Conservation (phyloP, 2,888 invertebrate genomes). For the Eretmocerus hayati region DNA sequence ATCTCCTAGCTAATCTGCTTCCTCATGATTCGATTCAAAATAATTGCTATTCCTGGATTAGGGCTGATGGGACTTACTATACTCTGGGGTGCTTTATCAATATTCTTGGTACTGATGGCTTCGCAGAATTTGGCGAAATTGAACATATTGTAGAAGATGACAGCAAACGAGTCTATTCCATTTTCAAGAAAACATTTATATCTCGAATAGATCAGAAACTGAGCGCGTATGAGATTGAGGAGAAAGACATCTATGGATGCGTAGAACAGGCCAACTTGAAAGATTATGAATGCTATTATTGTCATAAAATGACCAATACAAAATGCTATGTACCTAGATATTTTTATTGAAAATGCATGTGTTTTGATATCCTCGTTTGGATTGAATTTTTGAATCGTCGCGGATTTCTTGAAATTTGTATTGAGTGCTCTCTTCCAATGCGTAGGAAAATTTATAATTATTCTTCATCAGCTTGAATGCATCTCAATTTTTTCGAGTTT, state of each 20-base stretch:
- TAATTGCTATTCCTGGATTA: background rate
- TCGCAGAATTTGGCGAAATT: background rate
- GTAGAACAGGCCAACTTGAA: background rate
- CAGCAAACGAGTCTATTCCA: background rate
- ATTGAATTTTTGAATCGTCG: too few relatives aligned
- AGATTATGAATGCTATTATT: background rate
- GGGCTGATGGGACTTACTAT: background rate
- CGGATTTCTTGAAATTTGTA: too few relatives aligned
- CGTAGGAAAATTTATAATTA: too few relatives aligned
- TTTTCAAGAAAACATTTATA: background rate
- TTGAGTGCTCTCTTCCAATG: too few relatives aligned
- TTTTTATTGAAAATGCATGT: too few relatives aligned
- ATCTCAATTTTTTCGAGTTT: too few relatives aligned
- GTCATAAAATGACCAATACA: background rate
- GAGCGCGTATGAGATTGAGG: background rate
- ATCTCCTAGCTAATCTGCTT: background rate
- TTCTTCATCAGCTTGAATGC: too few relatives aligned
- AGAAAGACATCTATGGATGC: background rate
- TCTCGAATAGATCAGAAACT: background rate
- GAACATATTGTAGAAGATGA: background rate
- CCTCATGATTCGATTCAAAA: background rate
- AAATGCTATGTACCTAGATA: background rate
- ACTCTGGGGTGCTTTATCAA: background rate
- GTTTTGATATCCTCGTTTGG: too few relatives aligned
- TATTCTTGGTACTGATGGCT: background rate